Base-by-base conservation (phyloP, 2,113 vertebrate species). In the Pantherophis guttatus region DNA sequence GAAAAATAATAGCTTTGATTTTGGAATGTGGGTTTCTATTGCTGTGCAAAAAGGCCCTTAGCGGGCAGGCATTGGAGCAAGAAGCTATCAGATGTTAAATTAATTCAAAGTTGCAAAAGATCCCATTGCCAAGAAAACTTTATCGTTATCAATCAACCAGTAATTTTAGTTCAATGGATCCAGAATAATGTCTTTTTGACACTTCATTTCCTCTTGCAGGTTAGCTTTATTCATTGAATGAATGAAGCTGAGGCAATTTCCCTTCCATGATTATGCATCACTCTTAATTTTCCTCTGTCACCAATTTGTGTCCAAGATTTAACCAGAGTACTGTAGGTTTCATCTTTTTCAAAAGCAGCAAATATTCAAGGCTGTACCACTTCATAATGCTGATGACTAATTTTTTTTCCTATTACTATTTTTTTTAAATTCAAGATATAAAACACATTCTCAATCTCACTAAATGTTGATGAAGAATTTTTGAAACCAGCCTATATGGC, bases 191-290 rank as follows among this genome's bases (percentile, higher is more conserved):
- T 89, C 54, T 57, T 29, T 48, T 75, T 89, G 90, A 89, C 70
- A 88, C 92, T 81, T 95, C 58, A 75, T 94, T 55, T 89, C 50
- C 85, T 58, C 8, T 92, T 95, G 92, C 93, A 50, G 48, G 53
- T 88, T 91, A 88, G 62, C n/a, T 90, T 90, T 55, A 92, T 93
- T 91, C 57, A 93, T 89, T 55, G 65, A 50, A 62, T 95, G 59
- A 95, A 48, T 6, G 10, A 62, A 12, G 33, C 89, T 21, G 1
- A 52, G 53, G 86, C 10, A 93, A 53, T 90, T 81, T 96, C 75
- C 85, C 92, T 86, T n/a, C 1, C 65, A 88, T 91, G 7, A 0
- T 59, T 85, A 92, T 93, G 33, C 57, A 94, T 57, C 52, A 15
- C 2, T 90, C 92, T 93, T 44, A 89, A 93, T 94, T 91, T 92